These are phyloP conservation scores for Suillia variegata DNA, from an alignment of 2,888 invertebrate species.

Conservation along the genomic window DNA sequence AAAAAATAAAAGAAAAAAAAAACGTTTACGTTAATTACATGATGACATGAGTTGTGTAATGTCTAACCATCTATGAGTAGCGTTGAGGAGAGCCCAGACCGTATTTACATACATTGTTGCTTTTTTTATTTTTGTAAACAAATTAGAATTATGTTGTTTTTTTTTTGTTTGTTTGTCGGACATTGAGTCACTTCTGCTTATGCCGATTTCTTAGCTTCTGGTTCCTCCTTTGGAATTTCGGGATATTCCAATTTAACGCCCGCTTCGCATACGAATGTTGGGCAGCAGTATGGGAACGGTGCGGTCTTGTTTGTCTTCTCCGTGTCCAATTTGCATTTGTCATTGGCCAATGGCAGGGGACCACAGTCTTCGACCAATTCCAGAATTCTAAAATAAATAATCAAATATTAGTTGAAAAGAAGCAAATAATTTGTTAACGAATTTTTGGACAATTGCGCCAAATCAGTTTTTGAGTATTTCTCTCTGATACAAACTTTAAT, in stretches of 20 bases:
- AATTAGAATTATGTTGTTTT: too few relatives aligned
- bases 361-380: constrained; percentile 90
- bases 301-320: constrained; percentile 91
- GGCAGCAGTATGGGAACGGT: constrained; percentile 85
- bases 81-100: too few relatives aligned
- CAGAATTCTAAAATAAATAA: constrained; percentile 67
- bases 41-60: too few relatives aligned
- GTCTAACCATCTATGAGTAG: too few relatives aligned
- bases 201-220: too few relatives aligned
- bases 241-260: constrained; percentile 87
- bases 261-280: constrained; percentile 82
- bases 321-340: constrained; percentile 83
- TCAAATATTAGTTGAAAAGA: too few relatives aligned
- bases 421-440: too few relatives aligned
- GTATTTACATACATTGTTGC: too few relatives aligned
- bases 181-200: constrained; percentile 41
- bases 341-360: constrained; percentile 83
- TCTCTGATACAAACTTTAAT: not conserved
- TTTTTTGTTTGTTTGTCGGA: not conserved
- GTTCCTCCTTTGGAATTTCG: constrained; percentile 67
- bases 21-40: too few relatives aligned
- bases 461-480: not conserved
- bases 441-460: too few relatives aligned
- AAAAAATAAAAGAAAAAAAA: too few relatives aligned
- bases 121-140: too few relatives aligned